Percentiles rank a stretch among this genome's conserved stretches.
phyloP scores from a whole-genome alignment of 2,888 invertebrate species.

The Drosophila neutralis region DNA sequence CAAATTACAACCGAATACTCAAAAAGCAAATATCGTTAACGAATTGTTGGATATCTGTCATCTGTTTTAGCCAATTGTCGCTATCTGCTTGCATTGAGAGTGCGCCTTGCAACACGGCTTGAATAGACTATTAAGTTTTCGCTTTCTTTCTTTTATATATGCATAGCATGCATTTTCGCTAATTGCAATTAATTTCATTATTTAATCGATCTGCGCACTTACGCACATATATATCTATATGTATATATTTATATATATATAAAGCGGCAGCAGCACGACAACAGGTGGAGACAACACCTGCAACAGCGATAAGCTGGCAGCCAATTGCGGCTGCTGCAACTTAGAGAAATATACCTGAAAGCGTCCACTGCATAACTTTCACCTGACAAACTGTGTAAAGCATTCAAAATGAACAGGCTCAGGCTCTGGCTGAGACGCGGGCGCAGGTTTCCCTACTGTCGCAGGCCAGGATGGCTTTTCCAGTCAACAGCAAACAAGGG shows the following conservation, averaged over 20 bases:
- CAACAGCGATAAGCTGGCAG: conserved; percentile 15
- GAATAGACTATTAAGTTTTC: conserved; percentile 22
- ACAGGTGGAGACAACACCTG: conserved; percentile 44
- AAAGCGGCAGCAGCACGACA: conserved; percentile 14
- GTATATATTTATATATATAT: neutral
- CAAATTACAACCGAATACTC: neutral
- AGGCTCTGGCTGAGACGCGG: neutral
- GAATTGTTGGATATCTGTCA: neutral
- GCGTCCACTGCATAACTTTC: conserved; percentile 46
- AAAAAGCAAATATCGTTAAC: neutral
- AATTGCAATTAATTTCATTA: conserved; percentile 47
- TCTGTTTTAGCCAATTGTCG: neutral
- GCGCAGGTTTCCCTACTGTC: conserved; percentile 24
- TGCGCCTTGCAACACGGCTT: conserved; percentile 12
- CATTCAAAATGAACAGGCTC: conserved; percentile 26
- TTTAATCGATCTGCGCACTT: conserved; percentile 46
- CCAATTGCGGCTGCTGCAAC: conserved; percentile 16
- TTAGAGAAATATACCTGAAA: conserved; percentile 25
- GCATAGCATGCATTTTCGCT: conserved; percentile 8
- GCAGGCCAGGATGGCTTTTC: conserved; percentile 31
- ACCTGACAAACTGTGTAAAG: conserved; percentile 28
- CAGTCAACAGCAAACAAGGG: conserved; percentile 5
- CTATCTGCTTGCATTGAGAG: neutral
- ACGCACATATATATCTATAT: conserved; percentile 29
- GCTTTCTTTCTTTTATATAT: conserved; percentile 25